These are phyloP conservation scores for Hirundichthys speculiger DNA, from an alignment of 2,113 vertebrate genomes.

Conservation along the genomic window DNA sequence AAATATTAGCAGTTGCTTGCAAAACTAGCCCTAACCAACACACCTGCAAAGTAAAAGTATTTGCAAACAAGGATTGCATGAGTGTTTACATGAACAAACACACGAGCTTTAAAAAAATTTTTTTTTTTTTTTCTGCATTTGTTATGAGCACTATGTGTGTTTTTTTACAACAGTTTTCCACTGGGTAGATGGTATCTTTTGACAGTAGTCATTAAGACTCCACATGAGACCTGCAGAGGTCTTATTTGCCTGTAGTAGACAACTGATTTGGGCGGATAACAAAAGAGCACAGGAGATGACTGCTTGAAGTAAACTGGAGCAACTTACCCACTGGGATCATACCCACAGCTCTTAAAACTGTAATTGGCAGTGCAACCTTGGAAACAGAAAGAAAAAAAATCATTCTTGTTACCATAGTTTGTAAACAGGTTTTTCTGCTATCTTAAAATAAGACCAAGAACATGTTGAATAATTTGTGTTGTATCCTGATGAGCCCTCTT, in stretches of 20 bases:
- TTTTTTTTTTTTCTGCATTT: too few species aligned
- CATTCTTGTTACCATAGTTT: constrained; percentile 59
- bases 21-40: too few species aligned
- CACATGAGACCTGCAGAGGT: constrained; percentile 11
- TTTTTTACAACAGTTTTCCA: neutral
- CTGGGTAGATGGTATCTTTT: constrained; percentile 6
- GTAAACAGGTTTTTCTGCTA: constrained; percentile 55
- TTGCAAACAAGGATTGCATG: too few species aligned
- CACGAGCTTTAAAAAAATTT: too few species aligned
- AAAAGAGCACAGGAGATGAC: constrained; percentile 54
- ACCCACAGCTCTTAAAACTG: constrained; percentile 56
- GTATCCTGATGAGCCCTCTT: constrained; percentile 51
- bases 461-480: constrained; percentile 64
- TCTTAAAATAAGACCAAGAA: constrained; percentile 41
- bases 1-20: too few species aligned
- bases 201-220: constrained; percentile 4
- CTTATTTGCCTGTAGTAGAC: constrained; percentile 43
- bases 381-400: constrained; percentile 57
- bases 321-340: constrained; percentile 46
- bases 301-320: constrained; percentile 47
- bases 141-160: too few species aligned
- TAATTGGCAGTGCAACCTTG: constrained; percentile 68
- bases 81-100: too few species aligned
- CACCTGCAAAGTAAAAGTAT: too few species aligned
- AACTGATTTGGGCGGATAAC: constrained; percentile 62